Evolutionary conservation across 2,888 invertebrate species (phyloP), one percentile per base, ranked within the genome.

Genomic region (Xylota segnis): DNA sequence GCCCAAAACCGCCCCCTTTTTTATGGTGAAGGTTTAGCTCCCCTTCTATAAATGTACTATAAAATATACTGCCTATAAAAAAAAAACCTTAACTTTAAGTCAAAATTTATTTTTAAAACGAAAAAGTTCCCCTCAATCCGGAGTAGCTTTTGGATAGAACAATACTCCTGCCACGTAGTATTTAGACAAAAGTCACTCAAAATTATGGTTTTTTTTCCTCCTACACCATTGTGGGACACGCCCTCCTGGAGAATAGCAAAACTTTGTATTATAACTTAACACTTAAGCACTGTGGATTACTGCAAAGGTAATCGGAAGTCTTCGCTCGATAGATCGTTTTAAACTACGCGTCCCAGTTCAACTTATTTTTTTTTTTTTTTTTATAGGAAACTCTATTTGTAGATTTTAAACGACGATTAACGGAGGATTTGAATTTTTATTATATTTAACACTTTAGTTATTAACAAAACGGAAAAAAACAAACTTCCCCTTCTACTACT

Each of bases 391-490:
- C 87, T 82, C 40, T 68, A 56, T 66, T 65, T 66, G 79, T 76
- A 82, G 72, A 40, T 66, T 50, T 63, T 56, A 70, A 43, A 65
- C 89, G 89, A 89, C 92, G 92, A 91, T 91, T 92, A 92, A 90
- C 91, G 92, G 92, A 92, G 92, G 91, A 92, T 91, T 92, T 92
- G 90, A 89, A 87, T 77, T 87, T n/a, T 82, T 88, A 72, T 81
- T 83, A 84, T 87, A 75, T 43, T 68, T 86, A 83, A 84, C 87
- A 82, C 77, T 59, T 66, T 43, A 50, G 59, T 84, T 70, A 86
- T 87, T 87, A 87, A 87, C 71, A 70, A 65, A 18, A 27, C 1
- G 2, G 43, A 71, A 61, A 23, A 58, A 50, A n/a, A n/a, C n/a
- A n/a, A n/a, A n/a, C n/a, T 14, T 47, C 37, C 23, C 23, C 23